Evolutionary conservation across 2,113 vertebrate species (phyloP).

Genomic region (Bufo gargarizans): DNA sequence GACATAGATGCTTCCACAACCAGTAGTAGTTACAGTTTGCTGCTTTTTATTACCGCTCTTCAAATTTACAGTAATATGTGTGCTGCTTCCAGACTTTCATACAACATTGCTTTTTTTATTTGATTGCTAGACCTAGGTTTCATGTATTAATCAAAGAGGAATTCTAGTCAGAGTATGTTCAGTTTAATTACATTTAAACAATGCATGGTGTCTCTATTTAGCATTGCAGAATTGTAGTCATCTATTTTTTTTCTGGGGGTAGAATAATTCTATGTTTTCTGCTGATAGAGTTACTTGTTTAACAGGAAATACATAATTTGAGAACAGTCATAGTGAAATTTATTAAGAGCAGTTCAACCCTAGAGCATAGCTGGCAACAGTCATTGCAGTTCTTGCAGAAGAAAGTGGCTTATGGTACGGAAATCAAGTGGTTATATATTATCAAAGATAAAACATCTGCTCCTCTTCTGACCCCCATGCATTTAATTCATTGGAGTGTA

Average conservation of each 20-base stretch:
- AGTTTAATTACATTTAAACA: conserved; percentile 21
- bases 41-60: not conserved
- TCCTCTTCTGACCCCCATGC: no score
- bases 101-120: conserved; percentile 6
- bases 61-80: not conserved
- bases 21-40: not conserved
- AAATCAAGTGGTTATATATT: not conserved
- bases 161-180: not conserved
- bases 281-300: conserved; percentile 21
- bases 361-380: not conserved
- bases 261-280: not conserved
- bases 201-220: not conserved
- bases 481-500: no score
- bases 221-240: conserved; percentile 1
- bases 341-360: not conserved
- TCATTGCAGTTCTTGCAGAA: not conserved
- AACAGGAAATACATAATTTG: not conserved
- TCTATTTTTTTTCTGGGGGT: not conserved
- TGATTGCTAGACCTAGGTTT: not conserved
- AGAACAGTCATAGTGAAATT: not conserved
- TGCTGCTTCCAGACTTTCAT: not conserved
- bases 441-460: not conserved
- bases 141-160: conserved; percentile 4
- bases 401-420: not conserved
- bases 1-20: not conserved